Percentiles rank a stretch among this genome's conserved stretches.
Conservation (phyloP, 2,113 vertebrate species). For the Podarcis raffonei region DNA sequence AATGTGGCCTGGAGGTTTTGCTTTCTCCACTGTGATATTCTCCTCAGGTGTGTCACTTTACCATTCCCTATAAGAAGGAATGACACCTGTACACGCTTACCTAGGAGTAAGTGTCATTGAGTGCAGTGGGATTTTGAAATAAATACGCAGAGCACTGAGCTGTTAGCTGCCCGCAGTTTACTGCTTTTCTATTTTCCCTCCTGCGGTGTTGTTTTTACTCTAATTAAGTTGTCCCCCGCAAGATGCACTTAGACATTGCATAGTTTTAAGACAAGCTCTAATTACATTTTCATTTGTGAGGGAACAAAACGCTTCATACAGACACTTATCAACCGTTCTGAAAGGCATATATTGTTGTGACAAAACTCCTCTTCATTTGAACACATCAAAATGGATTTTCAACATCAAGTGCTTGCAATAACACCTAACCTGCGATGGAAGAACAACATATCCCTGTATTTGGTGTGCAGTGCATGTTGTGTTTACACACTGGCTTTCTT, state of each 20-base stretch:
- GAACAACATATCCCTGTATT: neutral
- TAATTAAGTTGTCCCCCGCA: slow-evolving; percentile 11
- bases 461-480: neutral
- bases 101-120: neutral
- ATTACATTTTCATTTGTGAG: slow-evolving; percentile 57
- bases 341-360: slow-evolving; percentile 36
- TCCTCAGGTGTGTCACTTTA: neutral
- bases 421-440: neutral
- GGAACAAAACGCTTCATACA: slow-evolving; percentile 39
- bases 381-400: slow-evolving; percentile 24
- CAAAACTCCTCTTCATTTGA: slow-evolving; percentile 41
- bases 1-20: neutral
- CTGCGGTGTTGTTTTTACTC: neutral
- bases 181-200: neutral
- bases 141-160: neutral
- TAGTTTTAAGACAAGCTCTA: slow-evolving; percentile 44
- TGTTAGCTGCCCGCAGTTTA: neutral
- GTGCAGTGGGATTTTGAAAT: neutral
- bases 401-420: neutral
- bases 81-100: neutral
- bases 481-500: neutral
- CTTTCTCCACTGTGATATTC: slow-evolving; percentile 32
- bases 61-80: neutral
- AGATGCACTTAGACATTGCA: slow-evolving; percentile 36
- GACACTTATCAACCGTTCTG: neutral